A percentile compares a stretch with the other conserved stretches of the same genome.
phyloP scores from a whole-genome alignment of 2,888 invertebrate species.

The Campoletis raptor region DNA sequence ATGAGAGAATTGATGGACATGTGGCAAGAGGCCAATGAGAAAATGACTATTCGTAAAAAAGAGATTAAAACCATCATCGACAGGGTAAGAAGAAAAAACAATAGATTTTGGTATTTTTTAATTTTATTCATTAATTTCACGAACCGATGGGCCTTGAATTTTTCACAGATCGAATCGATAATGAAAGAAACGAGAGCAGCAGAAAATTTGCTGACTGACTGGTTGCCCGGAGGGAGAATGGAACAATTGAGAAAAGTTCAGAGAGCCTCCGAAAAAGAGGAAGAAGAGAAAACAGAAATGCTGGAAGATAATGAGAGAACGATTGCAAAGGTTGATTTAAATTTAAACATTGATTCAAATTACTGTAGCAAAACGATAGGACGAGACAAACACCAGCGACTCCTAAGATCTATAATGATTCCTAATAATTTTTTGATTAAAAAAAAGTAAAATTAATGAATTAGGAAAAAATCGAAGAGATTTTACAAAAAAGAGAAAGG shows the following conservation, averaged over 20 bases:
- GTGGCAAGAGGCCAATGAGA: conserved; percentile 69
- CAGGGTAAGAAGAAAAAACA: conserved; percentile 44
- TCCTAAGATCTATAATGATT: not conserved
- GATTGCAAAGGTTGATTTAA: conserved; percentile 43
- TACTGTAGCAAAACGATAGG: no score
- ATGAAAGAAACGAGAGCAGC: conserved; percentile 23
- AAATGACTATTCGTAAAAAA: conserved; percentile 46
- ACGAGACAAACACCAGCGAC: no score
- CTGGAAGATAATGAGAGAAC: conserved; percentile 58
- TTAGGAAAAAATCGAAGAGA: conserved; percentile 56
- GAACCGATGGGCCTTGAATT: not conserved
- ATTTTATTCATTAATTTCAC: not conserved
- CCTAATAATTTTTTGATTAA: not conserved
- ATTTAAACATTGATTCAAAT: not conserved
- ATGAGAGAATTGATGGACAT: conserved; percentile 65
- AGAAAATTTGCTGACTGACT: conserved; percentile 57
- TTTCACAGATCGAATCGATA: conserved; percentile 38
- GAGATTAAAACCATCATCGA: conserved; percentile 56
- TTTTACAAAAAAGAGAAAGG: conserved; percentile 34
- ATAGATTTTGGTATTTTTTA: no score
- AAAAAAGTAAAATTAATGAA: not conserved
- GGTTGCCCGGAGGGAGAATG: conserved; percentile 57
- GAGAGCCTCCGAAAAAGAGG: conserved; percentile 46
- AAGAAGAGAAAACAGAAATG: conserved; percentile 36
- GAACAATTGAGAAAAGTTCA: conserved; percentile 47